Conservation (phyloP, 2,888 invertebrate genomes). For the Patella caerulea region DNA sequence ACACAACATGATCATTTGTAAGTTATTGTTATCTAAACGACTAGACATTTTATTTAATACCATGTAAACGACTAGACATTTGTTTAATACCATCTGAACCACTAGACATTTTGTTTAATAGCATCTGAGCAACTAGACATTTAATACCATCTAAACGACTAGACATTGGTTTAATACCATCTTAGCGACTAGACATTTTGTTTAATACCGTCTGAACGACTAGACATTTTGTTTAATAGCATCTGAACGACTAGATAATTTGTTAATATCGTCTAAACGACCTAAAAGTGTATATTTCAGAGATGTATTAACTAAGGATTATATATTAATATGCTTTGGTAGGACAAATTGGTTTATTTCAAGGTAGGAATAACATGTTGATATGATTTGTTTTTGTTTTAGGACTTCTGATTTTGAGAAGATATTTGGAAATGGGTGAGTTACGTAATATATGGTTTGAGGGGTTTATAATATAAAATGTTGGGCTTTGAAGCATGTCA, state of each 20-base stretch:
- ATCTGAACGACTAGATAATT: too few species aligned
- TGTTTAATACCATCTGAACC: background rate
- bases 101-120: background rate
- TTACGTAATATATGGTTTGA: background rate
- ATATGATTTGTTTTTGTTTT: background rate
- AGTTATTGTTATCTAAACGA: background rate
- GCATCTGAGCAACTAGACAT: background rate
- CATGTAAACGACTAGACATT: background rate
- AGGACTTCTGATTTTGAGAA: background rate
- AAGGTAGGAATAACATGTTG: too few species aligned
- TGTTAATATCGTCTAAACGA: background rate
- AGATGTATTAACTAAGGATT: too few species aligned
- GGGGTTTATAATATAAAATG: too few species aligned
- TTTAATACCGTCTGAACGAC: too few species aligned
- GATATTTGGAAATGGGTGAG: background rate
- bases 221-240: too few species aligned
- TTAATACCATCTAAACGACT: too few species aligned
- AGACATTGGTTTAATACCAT: too few species aligned
- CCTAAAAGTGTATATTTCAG: background rate
- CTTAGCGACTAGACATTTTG: too few species aligned
- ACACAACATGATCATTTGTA: constrained; percentile 1
- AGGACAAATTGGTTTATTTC: too few species aligned
- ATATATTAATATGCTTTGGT: too few species aligned
- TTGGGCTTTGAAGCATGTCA: too few species aligned
- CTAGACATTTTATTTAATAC: background rate